phyloP scores from a whole-genome alignment of 2,888 invertebrate genomes.

The Epinotia bilunana region DNA sequence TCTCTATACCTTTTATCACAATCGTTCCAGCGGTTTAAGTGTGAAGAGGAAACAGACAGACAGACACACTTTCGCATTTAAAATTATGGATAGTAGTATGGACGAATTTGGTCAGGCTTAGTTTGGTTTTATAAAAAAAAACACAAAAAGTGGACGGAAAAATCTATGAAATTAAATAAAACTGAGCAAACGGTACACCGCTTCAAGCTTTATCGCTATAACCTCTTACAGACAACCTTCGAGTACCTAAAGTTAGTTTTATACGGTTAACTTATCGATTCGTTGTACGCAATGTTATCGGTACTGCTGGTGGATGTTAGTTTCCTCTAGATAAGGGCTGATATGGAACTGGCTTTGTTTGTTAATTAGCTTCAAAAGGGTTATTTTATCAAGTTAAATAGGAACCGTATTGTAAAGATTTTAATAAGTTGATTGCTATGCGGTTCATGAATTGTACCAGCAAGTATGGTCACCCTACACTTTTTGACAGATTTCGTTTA shows the following conservation, averaged over 20 bases:
- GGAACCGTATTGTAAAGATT: not conserved
- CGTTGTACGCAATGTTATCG: slow-evolving; percentile 36
- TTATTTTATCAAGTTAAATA: slow-evolving; percentile 33
- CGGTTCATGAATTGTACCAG: not conserved
- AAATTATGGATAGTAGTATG: too few species aligned
- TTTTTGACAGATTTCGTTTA: not conserved
- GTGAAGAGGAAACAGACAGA: too few species aligned
- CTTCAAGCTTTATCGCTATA: not conserved
- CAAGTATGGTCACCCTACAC: not conserved
- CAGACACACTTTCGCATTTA: too few species aligned
- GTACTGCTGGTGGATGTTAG: slow-evolving; percentile 34
- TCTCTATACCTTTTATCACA: too few species aligned
- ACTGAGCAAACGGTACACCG: not conserved
- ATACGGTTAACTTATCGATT: slow-evolving; percentile 29
- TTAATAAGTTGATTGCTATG: not conserved
- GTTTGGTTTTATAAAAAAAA: not conserved
- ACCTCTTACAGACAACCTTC: slow-evolving; percentile 11
- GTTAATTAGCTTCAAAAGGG: slow-evolving; percentile 37
- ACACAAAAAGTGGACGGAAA: not conserved
- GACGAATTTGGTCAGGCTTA: not conserved
- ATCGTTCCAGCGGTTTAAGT: too few species aligned
- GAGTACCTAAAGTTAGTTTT: slow-evolving; percentile 13
- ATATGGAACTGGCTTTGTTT: slow-evolving; percentile 33
- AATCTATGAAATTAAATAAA: not conserved
- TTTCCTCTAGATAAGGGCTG: slow-evolving; percentile 41